Base-by-base conservation (phyloP, 1,140 invertebrate species). In the Magallana gigas region DNA sequence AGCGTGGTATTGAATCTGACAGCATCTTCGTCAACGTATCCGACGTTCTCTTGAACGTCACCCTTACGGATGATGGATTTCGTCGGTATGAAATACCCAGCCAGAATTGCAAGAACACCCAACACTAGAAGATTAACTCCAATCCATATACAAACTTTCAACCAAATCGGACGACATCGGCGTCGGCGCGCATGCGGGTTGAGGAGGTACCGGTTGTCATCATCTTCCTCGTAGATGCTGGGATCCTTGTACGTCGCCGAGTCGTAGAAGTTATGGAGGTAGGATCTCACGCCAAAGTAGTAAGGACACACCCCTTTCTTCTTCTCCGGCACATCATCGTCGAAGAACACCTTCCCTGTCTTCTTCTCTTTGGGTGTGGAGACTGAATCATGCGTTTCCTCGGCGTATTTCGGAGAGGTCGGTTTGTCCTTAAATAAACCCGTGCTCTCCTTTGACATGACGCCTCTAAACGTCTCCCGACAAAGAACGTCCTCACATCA, bases 211-310 rank as follows among this genome's bases (percentile, higher is more conserved):
- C 93, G 93, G 85, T 94, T 94, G 90, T 95, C 94, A 59, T 95
- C 95, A 29, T 95, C 95, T 83, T 94, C 92, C 83, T 95, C 94
- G 88, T 94, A 95, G 36, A 94, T 91, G 18, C 87, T 82, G 7
- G 94, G 94, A 87, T 94, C 92, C 87, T 94, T 93, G 68, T 87
- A 91, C 1, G 82, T 82, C 84, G 91, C 91, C n/a, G 91, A 90
- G 83, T 95, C 95, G 90, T 95, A 95, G 91, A 95, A 95, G 57
- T 95, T 92, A 88, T 95, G 95, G 48, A 95, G 90, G 88, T 95
- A 95, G 57, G 95, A 95, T 90, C 94, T 95, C 57, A 95, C 94
- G 18, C 95, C 95, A 86, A 95, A 95, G 84, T 95, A 95, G 83
- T 93, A 93, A 1, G 93, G 93, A 86, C 93, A 94, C 48, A 89